Percentiles rank a stretch among this genome's conserved stretches.
phyloP scores from a whole-genome alignment of 2,888 invertebrate species.

The Notocelia uddmanniana region DNA sequence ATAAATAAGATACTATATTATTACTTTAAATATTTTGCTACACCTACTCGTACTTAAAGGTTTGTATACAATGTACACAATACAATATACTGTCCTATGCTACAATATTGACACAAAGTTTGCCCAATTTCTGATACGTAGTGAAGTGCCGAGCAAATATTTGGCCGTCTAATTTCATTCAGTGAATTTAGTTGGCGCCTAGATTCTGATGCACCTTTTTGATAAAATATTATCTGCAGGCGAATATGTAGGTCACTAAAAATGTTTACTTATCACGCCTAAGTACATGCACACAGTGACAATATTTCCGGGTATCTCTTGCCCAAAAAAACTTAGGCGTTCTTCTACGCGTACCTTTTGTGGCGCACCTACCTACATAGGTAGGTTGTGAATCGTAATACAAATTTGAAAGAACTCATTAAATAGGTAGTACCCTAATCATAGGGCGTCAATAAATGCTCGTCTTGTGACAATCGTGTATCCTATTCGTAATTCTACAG shows the following conservation, averaged over 20 bases:
- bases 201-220: constrained; percentile 10
- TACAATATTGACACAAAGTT: constrained; percentile 32
- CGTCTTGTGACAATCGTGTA: neutral
- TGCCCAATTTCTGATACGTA: constrained; percentile 9
- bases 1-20: constrained; percentile 11
- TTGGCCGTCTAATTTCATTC: constrained; percentile 17
- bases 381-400: no score
- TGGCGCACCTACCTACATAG: no score
- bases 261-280: neutral
- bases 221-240: constrained; percentile 14
- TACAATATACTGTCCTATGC: neutral
- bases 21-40: neutral
- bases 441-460: no score
- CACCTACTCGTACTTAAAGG: neutral
- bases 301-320: neutral
- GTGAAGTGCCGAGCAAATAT: constrained; percentile 32
- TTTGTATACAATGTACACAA: neutral
- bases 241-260: constrained; percentile 7
- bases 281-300: neutral
- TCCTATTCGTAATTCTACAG: no score
- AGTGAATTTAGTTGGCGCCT: constrained; percentile 14
- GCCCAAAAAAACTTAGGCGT: neutral
- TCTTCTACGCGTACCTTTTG: no score
- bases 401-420: no score
- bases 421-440: no score